phyloP scores from a whole-genome alignment of 2,113 vertebrate genomes.

The Poicephalus gulielmi region DNA sequence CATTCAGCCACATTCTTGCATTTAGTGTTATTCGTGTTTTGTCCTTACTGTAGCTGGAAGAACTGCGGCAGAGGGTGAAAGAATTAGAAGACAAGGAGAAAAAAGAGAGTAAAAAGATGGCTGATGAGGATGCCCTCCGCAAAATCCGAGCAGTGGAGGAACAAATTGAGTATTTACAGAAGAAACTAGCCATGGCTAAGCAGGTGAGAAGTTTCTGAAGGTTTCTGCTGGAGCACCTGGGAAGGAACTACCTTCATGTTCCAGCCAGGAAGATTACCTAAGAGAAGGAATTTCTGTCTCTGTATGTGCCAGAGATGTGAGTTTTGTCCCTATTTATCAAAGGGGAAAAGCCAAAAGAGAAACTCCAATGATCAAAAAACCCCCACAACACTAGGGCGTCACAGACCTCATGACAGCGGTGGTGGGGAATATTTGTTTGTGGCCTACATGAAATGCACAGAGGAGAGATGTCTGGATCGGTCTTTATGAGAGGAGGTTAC shows the following conservation, averaged over 20 bases:
- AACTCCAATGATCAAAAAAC: not conserved
- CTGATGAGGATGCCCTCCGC: conserved; percentile 91
- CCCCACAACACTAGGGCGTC: fast-evolving
- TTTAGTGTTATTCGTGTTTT: not conserved
- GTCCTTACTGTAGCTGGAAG: conserved; percentile 81
- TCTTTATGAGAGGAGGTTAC: not conserved
- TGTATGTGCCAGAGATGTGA: not conserved
- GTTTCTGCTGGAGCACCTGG: not conserved
- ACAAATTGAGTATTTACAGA: conserved; percentile 95
- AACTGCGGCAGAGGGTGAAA: conserved; percentile 88
- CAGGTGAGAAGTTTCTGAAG: conserved; percentile 77
- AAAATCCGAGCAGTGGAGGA: conserved; percentile 95
- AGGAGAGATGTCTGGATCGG: not conserved
- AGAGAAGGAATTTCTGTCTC: not conserved
- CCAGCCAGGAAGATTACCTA: not conserved
- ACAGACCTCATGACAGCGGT: fast-evolving
- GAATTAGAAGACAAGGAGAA: conserved; percentile 95
- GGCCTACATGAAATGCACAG: not conserved
- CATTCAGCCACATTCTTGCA: not conserved
- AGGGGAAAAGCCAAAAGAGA: not conserved
- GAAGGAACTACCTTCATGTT: not conserved
- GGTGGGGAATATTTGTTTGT: not conserved
- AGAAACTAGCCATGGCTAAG: conserved; percentile 94
- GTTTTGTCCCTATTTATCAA: not conserved
- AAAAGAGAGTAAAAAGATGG: conserved; percentile 97